Percentiles rank a stretch among this genome's conserved stretches.
phyloP scores from a whole-genome alignment of 1,140 invertebrate species.

The Atopsyche davidsoni region DNA sequence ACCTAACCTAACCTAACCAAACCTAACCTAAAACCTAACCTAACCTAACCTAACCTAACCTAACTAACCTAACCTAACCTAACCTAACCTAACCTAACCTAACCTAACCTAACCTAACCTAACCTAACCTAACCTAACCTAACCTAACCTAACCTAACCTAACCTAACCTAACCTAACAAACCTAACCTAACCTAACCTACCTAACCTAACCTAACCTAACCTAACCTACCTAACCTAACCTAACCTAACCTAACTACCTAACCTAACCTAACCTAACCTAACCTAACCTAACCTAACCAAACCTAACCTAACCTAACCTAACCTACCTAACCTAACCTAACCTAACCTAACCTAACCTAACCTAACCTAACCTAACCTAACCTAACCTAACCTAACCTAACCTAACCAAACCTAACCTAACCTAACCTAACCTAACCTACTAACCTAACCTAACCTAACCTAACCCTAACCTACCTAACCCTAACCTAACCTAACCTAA shows the following conservation, averaged over 20 bases:
- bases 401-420: constrained; percentile 24
- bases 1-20: constrained; percentile 32
- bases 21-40: constrained; percentile 25
- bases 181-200: no score
- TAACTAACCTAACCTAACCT: constrained; percentile 32
- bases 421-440: no score
- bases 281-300: no score
- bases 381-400: constrained; percentile 30
- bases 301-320: no score
- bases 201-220: no score
- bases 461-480: constrained; percentile 4
- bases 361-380: constrained; percentile 27
- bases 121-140: constrained; percentile 32
- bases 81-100: constrained; percentile 32
- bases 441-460: constrained; percentile 8
- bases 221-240: no score
- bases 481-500: no score
- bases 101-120: constrained; percentile 33
- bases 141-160: constrained; percentile 20
- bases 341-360: constrained; percentile 27
- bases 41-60: constrained; percentile 33
- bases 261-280: no score
- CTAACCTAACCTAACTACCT: no score
- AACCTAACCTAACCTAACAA: constrained; percentile 28
- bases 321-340: constrained; percentile 17